phyloP scores from a whole-genome alignment of 2,888 invertebrate species.

The Sinhomidia bicolor region DNA sequence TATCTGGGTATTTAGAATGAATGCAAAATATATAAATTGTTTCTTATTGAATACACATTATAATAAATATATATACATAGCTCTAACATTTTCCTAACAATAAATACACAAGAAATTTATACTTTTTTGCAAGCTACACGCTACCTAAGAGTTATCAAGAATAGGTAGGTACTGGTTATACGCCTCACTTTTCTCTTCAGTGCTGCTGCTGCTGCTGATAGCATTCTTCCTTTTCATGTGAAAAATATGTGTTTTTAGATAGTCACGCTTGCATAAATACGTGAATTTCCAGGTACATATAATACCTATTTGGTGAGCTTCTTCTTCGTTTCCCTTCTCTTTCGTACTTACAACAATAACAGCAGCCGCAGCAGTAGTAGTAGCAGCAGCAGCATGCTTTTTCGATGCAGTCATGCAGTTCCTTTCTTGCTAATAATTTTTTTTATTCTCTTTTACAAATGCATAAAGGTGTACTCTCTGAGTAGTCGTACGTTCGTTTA shows the following conservation, averaged over 20 bases:
- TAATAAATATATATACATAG: not conserved
- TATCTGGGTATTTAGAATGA: not conserved
- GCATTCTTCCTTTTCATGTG: constrained; percentile 30
- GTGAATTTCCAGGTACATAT: constrained; percentile 65
- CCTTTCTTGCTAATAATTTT: constrained; percentile 17
- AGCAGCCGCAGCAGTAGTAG: too few relatives aligned
- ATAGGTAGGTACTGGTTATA: constrained; percentile 21
- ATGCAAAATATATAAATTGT: too few relatives aligned
- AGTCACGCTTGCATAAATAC: constrained; percentile 56
- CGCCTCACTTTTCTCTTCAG: constrained; percentile 14
- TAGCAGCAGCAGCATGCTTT: too few relatives aligned
- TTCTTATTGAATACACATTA: too few relatives aligned
- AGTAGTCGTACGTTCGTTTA: too few relatives aligned
- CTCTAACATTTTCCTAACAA: not conserved
- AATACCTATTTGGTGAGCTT: not conserved
- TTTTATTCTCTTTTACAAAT: not conserved
- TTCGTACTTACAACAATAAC: too few relatives aligned
- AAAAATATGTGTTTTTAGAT: constrained; percentile 32
- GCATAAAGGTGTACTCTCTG: not conserved
- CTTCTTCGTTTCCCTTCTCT: not conserved
- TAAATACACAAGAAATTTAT: not conserved
- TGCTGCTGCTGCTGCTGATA: not conserved
- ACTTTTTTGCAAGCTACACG: not conserved
- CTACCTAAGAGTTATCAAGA: constrained; percentile 17
- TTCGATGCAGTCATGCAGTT: constrained; percentile 29